A percentile compares a stretch with the other conserved stretches of the same genome.
Conservation (phyloP, 1,140 invertebrate genomes). For the Leptonema lineaticorne region DNA sequence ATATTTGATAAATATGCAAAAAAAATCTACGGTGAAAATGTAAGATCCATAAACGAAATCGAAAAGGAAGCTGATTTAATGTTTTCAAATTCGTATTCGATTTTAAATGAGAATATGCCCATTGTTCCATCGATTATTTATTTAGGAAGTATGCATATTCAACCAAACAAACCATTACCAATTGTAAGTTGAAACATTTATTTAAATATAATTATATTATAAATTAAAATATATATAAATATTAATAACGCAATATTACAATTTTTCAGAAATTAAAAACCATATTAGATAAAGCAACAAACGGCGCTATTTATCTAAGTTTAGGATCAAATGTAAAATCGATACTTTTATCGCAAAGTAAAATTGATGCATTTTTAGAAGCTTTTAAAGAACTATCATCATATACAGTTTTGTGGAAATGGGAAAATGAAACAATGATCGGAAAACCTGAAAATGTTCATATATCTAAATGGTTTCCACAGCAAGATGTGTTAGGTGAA, state of each 20-base stretch:
- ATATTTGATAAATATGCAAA: background rate
- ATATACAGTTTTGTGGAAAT: slow-evolving; percentile 65
- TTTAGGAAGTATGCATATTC: slow-evolving; percentile 48
- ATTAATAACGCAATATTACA: no score
- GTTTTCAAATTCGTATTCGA: slow-evolving; percentile 49
- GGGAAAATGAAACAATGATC: slow-evolving; percentile 49
- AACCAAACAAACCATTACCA: slow-evolving; percentile 9
- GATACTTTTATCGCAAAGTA: slow-evolving; percentile 26
- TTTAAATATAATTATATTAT: background rate
- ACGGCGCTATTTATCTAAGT: slow-evolving; percentile 52
- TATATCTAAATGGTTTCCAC: slow-evolving; percentile 52
- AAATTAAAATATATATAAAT: background rate
- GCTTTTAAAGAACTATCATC: slow-evolving; percentile 54
- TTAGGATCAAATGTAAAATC: slow-evolving; percentile 43
- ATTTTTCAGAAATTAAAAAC: slow-evolving; percentile 44
- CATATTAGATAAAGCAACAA: slow-evolving; percentile 42
- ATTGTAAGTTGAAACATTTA: slow-evolving; percentile 1
- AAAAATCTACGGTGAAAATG: slow-evolving; percentile 44
- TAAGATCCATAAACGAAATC: slow-evolving; percentile 47
- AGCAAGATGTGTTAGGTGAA: slow-evolving; percentile 34
- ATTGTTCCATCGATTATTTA: slow-evolving; percentile 47
- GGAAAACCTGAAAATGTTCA: slow-evolving; percentile 54
- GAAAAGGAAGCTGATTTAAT: slow-evolving; percentile 50
- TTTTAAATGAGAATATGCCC: slow-evolving; percentile 45
- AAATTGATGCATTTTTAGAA: slow-evolving; percentile 32